Evolutionary conservation across 2,888 invertebrate genomes (phyloP).

Genomic region (Calliphora vomitoria): DNA sequence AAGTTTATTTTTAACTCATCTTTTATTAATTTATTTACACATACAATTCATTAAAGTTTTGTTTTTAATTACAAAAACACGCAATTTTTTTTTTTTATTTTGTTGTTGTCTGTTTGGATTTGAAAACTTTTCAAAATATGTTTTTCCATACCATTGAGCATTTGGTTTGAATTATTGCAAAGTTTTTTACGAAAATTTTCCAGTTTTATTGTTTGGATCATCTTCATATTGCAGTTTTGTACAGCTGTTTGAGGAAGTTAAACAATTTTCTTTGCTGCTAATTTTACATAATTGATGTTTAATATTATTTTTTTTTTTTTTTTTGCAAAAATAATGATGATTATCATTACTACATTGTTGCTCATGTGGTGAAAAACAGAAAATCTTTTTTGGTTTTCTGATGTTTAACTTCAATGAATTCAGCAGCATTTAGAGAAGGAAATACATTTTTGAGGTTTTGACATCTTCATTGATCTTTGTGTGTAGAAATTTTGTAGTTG

Average conservation of each 20-base stretch:
- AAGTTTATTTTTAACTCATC: background rate
- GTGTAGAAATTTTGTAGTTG: conserved; percentile 43
- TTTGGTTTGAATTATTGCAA: conserved; percentile 59
- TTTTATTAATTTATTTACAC: background rate
- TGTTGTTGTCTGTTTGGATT: background rate
- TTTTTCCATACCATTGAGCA: conserved; percentile 65
- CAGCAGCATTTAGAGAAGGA: conserved; percentile 57
- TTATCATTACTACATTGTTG: conserved; percentile 5
- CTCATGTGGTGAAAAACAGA: conserved; percentile 38
- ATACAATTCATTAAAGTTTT: background rate
- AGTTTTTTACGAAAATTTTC: conserved; percentile 3
- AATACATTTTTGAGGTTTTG: conserved; percentile 69
- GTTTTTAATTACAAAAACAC: conserved; percentile 52
- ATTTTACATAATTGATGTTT: conserved; percentile 69
- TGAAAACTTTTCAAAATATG: conserved; percentile 43
- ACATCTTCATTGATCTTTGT: conserved; percentile 61
- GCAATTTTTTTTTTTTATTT: conserved; percentile 38
- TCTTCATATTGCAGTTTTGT: conserved; percentile 38
- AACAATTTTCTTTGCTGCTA: conserved; percentile 22
- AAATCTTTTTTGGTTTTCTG: conserved; percentile 20
- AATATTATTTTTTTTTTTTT: conserved; percentile 18
- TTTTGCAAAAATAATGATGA: conserved; percentile 7
- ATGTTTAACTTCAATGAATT: conserved; percentile 4
- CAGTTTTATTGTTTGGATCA: conserved; percentile 48
- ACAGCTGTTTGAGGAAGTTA: conserved; percentile 60